These are phyloP conservation scores for Agrilus cyanescens DNA, from an alignment of 2,888 invertebrate species.

Conservation along the genomic window DNA sequence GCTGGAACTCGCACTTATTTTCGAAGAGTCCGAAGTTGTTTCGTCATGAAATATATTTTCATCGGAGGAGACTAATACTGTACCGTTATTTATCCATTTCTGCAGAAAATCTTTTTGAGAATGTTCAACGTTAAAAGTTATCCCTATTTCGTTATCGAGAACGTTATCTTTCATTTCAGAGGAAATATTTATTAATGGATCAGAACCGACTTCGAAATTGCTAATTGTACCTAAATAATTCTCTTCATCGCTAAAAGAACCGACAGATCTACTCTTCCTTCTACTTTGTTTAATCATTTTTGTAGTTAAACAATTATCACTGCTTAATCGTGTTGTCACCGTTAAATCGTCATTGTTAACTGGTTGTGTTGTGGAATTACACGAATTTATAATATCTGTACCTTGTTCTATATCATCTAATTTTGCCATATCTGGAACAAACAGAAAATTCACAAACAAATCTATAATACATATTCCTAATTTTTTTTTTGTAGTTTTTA, in stretches of 20 bases:
- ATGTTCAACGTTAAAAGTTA: slow-evolving; percentile 12
- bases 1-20: slow-evolving; percentile 12
- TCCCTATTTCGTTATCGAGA: slow-evolving; percentile 1
- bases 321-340: not conserved
- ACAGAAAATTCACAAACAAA: slow-evolving; percentile 3
- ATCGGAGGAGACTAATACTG: slow-evolving; percentile 24
- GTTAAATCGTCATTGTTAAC: slow-evolving; percentile 9
- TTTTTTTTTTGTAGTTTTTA: no score
- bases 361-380: slow-evolving; percentile 12
- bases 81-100: slow-evolving; percentile 25
- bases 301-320: not conserved
- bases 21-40: slow-evolving; percentile 11
- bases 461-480: no score
- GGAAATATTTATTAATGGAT: slow-evolving; percentile 21
- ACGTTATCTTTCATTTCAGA: slow-evolving; percentile 6
- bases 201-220: slow-evolving; percentile 23
- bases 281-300: slow-evolving; percentile 13
- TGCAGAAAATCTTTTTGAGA: slow-evolving; percentile 24
- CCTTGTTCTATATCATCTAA: slow-evolving; percentile 27
- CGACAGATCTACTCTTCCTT: slow-evolving; percentile 25
- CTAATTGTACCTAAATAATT: slow-evolving; percentile 12
- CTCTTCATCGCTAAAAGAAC: slow-evolving; percentile 25
- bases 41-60: slow-evolving; percentile 25
- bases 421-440: slow-evolving; percentile 1
- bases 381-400: slow-evolving; percentile 27